These are phyloP conservation scores for Percina caprodes DNA, from an alignment of 2,113 vertebrate species.

Conservation along the genomic window DNA sequence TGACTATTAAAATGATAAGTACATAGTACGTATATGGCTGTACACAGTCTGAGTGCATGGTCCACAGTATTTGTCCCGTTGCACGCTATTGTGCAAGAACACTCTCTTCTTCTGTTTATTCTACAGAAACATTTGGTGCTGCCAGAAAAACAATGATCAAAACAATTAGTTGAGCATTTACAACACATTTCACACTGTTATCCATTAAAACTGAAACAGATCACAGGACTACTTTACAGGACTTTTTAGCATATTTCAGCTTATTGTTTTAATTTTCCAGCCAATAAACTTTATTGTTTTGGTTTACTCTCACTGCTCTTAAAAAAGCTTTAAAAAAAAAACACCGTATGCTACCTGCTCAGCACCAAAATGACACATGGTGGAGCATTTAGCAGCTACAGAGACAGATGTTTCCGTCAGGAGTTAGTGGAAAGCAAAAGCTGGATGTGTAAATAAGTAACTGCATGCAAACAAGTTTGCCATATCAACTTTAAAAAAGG, in stretches of 20 bases:
- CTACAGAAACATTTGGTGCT: slow-evolving; percentile 5
- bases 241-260: neutral
- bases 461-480: neutral
- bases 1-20: neutral
- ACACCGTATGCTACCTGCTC: neutral
- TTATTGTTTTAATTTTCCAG: neutral
- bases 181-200: neutral
- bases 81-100: slow-evolving; percentile 20
- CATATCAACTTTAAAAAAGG: neutral
- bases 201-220: neutral
- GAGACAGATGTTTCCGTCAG: neutral
- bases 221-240: too few species aligned
- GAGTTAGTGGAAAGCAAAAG: neutral
- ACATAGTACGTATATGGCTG: neutral
- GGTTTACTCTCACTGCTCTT: neutral
- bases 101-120: neutral
- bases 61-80: neutral
- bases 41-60: neutral
- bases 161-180: neutral
- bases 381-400: neutral
- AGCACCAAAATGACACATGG: neutral
- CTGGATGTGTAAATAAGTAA: neutral
- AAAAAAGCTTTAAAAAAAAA: neutral
- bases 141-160: neutral
- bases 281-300: neutral